A percentile compares a stretch with the other conserved stretches of the same genome.
Evolutionary conservation across 2,113 vertebrate genomes (phyloP).

Genomic region (Oncorhynchus tshawytscha): DNA sequence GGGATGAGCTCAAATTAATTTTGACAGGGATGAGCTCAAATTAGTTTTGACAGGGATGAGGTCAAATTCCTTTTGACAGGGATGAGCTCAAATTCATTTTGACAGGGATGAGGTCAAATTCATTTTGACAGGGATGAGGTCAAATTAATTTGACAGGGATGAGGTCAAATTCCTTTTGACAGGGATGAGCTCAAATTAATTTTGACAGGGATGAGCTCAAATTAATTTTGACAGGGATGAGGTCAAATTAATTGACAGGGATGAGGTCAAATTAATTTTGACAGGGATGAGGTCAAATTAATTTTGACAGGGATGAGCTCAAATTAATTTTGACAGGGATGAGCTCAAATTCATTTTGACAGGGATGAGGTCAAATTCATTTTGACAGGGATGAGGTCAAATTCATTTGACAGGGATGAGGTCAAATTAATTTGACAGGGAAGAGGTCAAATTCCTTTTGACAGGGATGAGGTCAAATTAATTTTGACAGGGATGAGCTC

Average conservation of each 20-base stretch:
- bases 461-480: background rate
- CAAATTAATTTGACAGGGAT: background rate
- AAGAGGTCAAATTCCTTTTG: background rate
- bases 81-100: background rate
- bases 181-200: background rate
- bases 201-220: background rate
- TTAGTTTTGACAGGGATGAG: background rate
- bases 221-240: too few species aligned
- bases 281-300: background rate
- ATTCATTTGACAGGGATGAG: background rate
- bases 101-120: background rate
- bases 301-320: background rate
- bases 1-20: background rate
- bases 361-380: background rate
- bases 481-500: background rate
- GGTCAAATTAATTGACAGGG: too few species aligned
- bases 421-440: background rate
- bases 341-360: background rate
- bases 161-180: background rate
- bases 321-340: background rate
- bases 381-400: background rate
- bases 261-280: background rate
- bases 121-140: background rate
- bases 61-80: background rate
- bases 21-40: background rate